Percentiles rank a stretch among this genome's conserved stretches.
Evolutionary conservation across 2,113 vertebrate genomes (phyloP).

Genomic region (Ondatra zibethicus): DNA sequence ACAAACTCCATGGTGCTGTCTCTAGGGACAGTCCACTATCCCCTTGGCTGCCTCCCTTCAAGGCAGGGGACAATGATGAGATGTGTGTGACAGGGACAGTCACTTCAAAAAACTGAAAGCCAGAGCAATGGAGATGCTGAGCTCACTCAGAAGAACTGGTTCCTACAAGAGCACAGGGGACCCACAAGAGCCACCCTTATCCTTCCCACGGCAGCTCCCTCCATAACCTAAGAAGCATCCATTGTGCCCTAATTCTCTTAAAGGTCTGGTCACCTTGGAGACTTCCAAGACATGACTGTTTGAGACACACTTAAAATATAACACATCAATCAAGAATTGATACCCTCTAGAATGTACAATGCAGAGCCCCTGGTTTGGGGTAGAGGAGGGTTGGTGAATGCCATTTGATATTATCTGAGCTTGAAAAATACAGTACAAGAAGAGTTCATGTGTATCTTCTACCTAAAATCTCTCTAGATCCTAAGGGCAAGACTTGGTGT

Average conservation of each 20-base stretch:
- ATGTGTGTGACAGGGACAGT: too few species aligned
- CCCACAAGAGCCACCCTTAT: background rate
- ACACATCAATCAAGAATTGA: too few species aligned
- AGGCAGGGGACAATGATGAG: background rate
- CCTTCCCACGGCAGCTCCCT: background rate
- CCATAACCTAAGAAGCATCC: background rate
- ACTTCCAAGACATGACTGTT: background rate
- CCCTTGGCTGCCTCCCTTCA: background rate
- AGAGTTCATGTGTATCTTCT: background rate
- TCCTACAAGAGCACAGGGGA: background rate
- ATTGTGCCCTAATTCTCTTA: background rate
- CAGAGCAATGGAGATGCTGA: background rate
- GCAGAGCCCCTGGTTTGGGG: background rate
- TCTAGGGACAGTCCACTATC: fast-evolving
- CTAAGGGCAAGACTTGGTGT: background rate
- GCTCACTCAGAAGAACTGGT: background rate
- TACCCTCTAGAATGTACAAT: background rate
- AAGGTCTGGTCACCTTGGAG: background rate
- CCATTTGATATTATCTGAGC: background rate
- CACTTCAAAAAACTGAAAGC: background rate
- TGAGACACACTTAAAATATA: background rate
- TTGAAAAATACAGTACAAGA: background rate
- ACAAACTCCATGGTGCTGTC: background rate
- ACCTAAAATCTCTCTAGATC: background rate
- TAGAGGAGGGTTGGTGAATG: background rate